A percentile compares a stretch with the other conserved stretches of the same genome.
phyloP scores from a whole-genome alignment of 2,113 vertebrate genomes.

The Setophaga petechia region DNA sequence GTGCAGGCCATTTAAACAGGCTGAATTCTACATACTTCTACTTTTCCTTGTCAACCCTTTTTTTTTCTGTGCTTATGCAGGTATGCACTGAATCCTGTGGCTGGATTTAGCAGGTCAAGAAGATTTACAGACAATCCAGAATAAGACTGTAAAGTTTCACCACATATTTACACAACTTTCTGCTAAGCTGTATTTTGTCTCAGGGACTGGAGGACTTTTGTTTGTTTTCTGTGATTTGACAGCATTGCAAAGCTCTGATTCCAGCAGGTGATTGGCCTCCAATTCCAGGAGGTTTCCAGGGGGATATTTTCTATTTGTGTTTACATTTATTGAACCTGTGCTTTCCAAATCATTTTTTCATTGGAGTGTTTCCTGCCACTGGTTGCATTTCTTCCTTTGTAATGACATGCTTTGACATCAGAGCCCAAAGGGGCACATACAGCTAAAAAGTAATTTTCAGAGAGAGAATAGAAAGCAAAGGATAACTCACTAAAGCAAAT shows the following conservation, averaged over 20 bases:
- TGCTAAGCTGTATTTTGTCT: neutral
- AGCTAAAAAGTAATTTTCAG: conserved; percentile 4
- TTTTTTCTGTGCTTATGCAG: neutral
- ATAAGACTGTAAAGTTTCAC: neutral
- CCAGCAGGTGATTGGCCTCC: neutral
- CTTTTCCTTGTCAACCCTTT: neutral
- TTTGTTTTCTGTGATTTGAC: neutral
- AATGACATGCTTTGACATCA: neutral
- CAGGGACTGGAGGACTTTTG: neutral
- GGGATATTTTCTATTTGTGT: conserved; percentile 9
- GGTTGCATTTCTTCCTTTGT: neutral
- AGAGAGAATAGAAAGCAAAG: neutral
- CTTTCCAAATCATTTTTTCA: neutral
- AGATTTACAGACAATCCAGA: neutral
- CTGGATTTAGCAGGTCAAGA: neutral
- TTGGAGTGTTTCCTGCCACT: neutral
- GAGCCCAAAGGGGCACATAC: neutral
- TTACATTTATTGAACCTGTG: neutral
- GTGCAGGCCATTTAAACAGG: neutral
- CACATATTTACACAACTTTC: neutral
- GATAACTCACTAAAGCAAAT: neutral
- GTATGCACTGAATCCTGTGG: neutral
- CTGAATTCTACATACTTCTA: neutral
- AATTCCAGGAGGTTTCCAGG: neutral
- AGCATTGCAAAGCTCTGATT: neutral